A percentile compares a stretch with the other conserved stretches of the same genome.
These are phyloP conservation scores for Platerodrilus igneus DNA, from an alignment of 2,888 invertebrate species.

Conservation along the genomic window DNA sequence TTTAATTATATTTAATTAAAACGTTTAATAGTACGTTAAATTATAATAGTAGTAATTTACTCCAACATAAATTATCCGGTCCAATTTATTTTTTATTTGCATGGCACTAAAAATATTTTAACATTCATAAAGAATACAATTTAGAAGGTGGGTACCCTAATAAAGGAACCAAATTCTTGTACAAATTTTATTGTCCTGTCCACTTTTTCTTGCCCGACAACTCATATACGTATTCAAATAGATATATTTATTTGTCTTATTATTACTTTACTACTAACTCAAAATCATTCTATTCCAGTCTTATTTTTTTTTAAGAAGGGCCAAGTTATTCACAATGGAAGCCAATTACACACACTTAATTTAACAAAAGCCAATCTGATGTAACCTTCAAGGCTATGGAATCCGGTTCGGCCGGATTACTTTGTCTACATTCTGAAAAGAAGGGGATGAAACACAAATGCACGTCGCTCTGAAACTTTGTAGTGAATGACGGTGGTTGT, in stretches of 20 bases:
- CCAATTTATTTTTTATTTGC: constrained; percentile 38
- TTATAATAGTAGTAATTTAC: constrained; percentile 39
- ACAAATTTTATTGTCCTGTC: constrained; percentile 15
- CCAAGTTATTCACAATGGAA: constrained; percentile 27
- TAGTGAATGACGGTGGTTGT: no score
- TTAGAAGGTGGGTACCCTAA: constrained; percentile 8
- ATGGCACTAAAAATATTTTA: constrained; percentile 23
- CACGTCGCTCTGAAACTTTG: no score
- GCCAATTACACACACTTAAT: constrained; percentile 36
- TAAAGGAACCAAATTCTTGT: constrained; percentile 11
- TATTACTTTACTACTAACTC: constrained; percentile 20
- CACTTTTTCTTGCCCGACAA: constrained; percentile 5
- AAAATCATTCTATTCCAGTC: constrained; percentile 26
- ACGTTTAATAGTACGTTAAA: constrained; percentile 42
- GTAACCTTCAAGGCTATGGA: constrained; percentile 43
- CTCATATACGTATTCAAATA: constrained; percentile 9
- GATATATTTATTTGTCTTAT: constrained; percentile 14
- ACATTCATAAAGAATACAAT: constrained; percentile 16
- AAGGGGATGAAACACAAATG: no score
- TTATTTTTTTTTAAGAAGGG: no score
- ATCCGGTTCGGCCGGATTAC: constrained; percentile 45
- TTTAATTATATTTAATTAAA: constrained; percentile 43
- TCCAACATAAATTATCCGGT: constrained; percentile 33
- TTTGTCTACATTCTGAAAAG: no score
- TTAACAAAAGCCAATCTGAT: constrained; percentile 32